Evolutionary conservation across 2,888 invertebrate species (phyloP).

Genomic region (Tubulanus polymorphus): DNA sequence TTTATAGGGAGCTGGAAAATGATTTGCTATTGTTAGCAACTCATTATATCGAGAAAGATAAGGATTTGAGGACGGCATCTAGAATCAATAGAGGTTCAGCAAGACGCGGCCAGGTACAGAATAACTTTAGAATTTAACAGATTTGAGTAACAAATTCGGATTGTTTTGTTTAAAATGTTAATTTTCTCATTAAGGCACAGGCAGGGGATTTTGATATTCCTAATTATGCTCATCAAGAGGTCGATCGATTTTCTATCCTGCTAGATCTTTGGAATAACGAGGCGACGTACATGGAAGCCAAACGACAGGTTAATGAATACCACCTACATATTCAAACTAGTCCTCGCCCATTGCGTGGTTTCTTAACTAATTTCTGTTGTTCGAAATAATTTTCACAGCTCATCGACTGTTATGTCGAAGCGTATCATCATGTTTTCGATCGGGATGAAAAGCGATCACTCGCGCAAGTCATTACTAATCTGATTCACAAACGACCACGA

Average conservation of each 20-base stretch:
- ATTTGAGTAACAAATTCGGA: too few species aligned
- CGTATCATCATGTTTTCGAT: conserved; percentile 52
- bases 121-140: too few species aligned
- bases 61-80: conserved; percentile 28
- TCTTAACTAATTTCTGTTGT: too few species aligned
- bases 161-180: background rate
- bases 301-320: conserved; percentile 49
- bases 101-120: conserved; percentile 25
- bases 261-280: conserved; percentile 51
- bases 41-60: conserved; percentile 49
- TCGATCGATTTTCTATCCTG: conserved; percentile 51
- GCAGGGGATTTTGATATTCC: conserved; percentile 44
- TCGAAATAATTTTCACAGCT: conserved; percentile 30
- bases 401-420: conserved; percentile 50
- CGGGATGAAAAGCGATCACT: conserved; percentile 43
- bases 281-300: conserved; percentile 46
- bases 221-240: conserved; percentile 45
- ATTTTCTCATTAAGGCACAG: conserved; percentile 19
- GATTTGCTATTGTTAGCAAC: conserved; percentile 46
- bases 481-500: conserved; percentile 45
- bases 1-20: conserved; percentile 38
- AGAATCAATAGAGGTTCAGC: conserved; percentile 27
- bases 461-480: conserved; percentile 46
- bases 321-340: too few species aligned
- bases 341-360: too few species aligned